A percentile compares a stretch with the other conserved stretches of the same genome.
These are phyloP conservation scores for Micrastur ruficollis DNA, from an alignment of 2,797 vertebrate species.

Conservation along the genomic window DNA sequence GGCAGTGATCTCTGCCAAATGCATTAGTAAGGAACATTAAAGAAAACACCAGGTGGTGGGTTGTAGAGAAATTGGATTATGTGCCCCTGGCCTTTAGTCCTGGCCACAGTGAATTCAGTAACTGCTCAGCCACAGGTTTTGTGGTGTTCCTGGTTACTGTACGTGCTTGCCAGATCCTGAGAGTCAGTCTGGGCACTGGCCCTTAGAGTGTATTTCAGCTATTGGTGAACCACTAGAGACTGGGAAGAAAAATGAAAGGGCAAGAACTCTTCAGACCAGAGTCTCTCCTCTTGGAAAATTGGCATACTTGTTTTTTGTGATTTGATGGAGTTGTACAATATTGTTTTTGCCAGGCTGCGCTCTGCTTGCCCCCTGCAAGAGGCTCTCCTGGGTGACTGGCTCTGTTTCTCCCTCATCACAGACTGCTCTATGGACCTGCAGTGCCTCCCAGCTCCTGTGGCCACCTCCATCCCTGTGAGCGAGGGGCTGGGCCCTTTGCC, in stretches of 20 bases:
- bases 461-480: constrained; percentile 75
- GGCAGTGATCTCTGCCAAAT: neutral
- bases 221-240: neutral
- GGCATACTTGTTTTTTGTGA: neutral
- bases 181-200: neutral
- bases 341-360: neutral
- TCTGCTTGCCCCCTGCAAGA: neutral
- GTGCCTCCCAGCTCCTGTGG: constrained; percentile 83
- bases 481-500: constrained; percentile 70
- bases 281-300: neutral
- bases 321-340: neutral
- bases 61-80: neutral
- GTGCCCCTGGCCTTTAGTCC: neutral
- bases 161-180: neutral
- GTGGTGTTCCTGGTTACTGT: neutral
- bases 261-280: neutral
- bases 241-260: neutral
- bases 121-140: neutral
- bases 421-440: constrained; percentile 80
- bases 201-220: neutral
- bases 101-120: neutral
- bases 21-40: neutral
- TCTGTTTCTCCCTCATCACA: constrained; percentile 72
- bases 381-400: neutral
- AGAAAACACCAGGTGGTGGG: neutral